Evolutionary conservation across 1,140 invertebrate genomes (phyloP), one percentile per base, ranked within the genome.

Genomic region (Sitodiplosis mosellana): DNA sequence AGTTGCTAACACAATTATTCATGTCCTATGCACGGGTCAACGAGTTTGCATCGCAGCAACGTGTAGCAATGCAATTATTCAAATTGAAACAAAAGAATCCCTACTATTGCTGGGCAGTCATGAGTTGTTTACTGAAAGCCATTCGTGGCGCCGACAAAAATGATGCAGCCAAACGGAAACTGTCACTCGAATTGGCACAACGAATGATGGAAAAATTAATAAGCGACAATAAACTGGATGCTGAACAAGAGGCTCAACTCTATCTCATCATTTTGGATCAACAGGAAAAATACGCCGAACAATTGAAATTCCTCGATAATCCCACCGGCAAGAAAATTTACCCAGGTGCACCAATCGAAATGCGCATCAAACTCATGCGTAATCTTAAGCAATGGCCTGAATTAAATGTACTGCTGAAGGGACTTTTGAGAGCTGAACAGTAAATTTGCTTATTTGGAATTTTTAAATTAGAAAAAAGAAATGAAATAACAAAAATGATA

Each of bases 91-190:
- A 86, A 21, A 96, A 95, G 65, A 94, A 90, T 64, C 91, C 90
- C 0, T 98, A 97, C 65, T 95, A 93, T 61, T 95, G 94, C 65
- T 98, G 93, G 94, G 84, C 85, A 48, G 81, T 96, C 14, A 95
- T 95, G 83, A 94, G 89, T 63, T 61, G 49, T 58, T 33, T 46
- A 34, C 46, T 49, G 33, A 38, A 66, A 50, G 63, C 60, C 3
- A 60, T 68, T n/a, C 58, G 65, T 12, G 67, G 67, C 0, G 57
- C 63, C 14, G 69, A 65, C 27, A 61, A 55, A 21, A 64, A 65
- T 2, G 67, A 75, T 53, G 52, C 58, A 1, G 66, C 68, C 27
- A 77, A 77, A 58, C 64, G 63, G 49, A 74, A 67, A 49, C 75
- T 90, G 47, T 75, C 80, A 21, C 71, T 94, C 34, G 77, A 83